These are phyloP conservation scores for Hylaeus volcanicus DNA, from an alignment of 1,140 invertebrate genomes.

Conservation along the genomic window DNA sequence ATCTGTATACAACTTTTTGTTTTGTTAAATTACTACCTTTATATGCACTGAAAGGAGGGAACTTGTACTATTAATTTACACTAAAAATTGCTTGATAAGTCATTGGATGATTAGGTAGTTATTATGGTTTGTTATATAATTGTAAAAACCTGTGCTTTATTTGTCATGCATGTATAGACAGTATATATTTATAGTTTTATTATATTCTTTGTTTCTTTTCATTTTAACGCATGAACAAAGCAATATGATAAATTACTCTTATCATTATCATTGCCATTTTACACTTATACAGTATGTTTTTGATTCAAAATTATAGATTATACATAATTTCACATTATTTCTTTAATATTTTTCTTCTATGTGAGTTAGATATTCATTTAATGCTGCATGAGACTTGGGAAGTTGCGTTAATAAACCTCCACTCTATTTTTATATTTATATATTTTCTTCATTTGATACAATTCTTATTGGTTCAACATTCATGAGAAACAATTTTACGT, in stretches of 20 bases:
- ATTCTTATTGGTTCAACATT: background rate
- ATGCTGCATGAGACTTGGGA: slow-evolving; percentile 78
- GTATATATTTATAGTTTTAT: slow-evolving; percentile 14
- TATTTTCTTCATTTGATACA: background rate
- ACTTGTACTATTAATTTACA: slow-evolving; percentile 39
- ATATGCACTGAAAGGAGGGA: slow-evolving; percentile 55
- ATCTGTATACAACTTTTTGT: slow-evolving; percentile 47
- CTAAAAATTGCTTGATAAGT: slow-evolving; percentile 56
- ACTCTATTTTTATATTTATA: slow-evolving; percentile 21
- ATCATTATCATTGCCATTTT: slow-evolving; percentile 13
- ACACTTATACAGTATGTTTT: background rate
- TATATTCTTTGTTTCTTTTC: slow-evolving; percentile 20
- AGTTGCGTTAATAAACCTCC: slow-evolving; percentile 77
- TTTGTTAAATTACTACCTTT: slow-evolving; percentile 45
- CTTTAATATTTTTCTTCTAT: slow-evolving; percentile 1
- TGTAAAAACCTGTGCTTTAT: slow-evolving; percentile 44
- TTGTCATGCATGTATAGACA: slow-evolving; percentile 50
- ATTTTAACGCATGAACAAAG: slow-evolving; percentile 20
- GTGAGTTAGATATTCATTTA: slow-evolving; percentile 25
- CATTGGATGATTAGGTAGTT: slow-evolving; percentile 37
- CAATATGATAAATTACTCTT: background rate
- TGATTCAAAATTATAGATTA: background rate
- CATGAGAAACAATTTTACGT: background rate
- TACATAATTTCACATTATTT: slow-evolving; percentile 5
- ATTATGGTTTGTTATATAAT: slow-evolving; percentile 30